Evolutionary conservation across 2,888 invertebrate genomes (phyloP), one percentile per base, ranked within the genome.

Genomic region (Julus scandinavius): DNA sequence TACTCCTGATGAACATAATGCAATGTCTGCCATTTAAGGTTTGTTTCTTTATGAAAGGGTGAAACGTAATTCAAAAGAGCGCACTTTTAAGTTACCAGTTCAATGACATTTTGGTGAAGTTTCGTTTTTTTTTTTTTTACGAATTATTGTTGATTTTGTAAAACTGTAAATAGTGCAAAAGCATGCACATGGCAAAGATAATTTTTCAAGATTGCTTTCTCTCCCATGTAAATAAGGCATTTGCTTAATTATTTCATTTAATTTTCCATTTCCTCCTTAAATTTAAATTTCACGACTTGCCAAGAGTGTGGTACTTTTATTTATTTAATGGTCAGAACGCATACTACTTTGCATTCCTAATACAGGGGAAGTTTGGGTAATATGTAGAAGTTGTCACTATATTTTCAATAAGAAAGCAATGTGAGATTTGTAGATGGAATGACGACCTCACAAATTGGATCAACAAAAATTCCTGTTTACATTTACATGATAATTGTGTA

Each of bases 131-230:
- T 58, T 58, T 58, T 58, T 58, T 54, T 13, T 54, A 54, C 15
- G 54, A 54, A 54, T 54, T 54, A 54, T 13, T 13, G 15, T 54
- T 54, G 4, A 5, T 20, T 63, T 63, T 63, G 63, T 63, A n/a
- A 63, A 20, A 17, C n/a, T 63, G 63, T 63, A 63, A 63, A 63
- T 63, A 63, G 63, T 63, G 63, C 63, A 20, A 20, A n/a, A 63
- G 7, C 20, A 20, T 4, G 20, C 63, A 63, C 63, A n/a, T n/a
- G n/a, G n/a, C 7, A 17, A 7, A 20, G n/a, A n/a, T 3, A 63
- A 4, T 2, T 20, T 63, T 63, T 63, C 63, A 17, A 63, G 63
- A 4, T 63, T 5, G 20, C 20, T 63, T 20, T 20, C 9, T 7
- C 5, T 20, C 20, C 63, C 20, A 6, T 63, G 63, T 63, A 63